phyloP scores from a whole-genome alignment of 2,888 invertebrate species.

The Invenusta paracnida region DNA sequence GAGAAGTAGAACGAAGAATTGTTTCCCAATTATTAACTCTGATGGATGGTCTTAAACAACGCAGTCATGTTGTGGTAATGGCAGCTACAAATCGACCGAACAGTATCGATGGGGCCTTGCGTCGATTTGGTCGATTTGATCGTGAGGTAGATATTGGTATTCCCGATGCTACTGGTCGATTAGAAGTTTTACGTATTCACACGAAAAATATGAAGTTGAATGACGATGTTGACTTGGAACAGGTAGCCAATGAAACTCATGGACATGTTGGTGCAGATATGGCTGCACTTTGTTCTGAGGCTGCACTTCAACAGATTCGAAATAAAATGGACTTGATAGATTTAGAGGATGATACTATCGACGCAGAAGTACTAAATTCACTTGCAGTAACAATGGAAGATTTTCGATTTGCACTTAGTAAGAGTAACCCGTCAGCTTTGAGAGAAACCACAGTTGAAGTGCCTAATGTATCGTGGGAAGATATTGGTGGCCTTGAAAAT shows the following conservation, averaged over 20 bases:
- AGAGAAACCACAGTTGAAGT: slow-evolving; percentile 98
- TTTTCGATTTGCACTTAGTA: slow-evolving; percentile 91
- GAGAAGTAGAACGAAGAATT: slow-evolving; percentile 90
- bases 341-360: slow-evolving; percentile 96
- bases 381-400: slow-evolving; percentile 98
- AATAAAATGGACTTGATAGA: slow-evolving; percentile 99
- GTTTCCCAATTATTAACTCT: slow-evolving; percentile 93
- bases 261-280: slow-evolving; percentile 98
- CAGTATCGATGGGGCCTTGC: slow-evolving; percentile 91
- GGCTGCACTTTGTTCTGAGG: slow-evolving; percentile 96
- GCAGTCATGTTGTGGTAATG: slow-evolving; percentile 97
- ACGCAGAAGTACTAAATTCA: slow-evolving; percentile 92
- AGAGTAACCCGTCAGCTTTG: slow-evolving; percentile 94
- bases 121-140: slow-evolving; percentile 96
- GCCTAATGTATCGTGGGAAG: slow-evolving; percentile 92
- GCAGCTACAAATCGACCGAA: slow-evolving; percentile 98
- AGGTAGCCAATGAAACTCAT: slow-evolving; percentile 81
- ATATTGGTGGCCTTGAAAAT: slow-evolving; percentile 90
- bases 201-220: slow-evolving; percentile 99
- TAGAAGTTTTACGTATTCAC: slow-evolving; percentile 95
- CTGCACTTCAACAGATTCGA: slow-evolving; percentile 95
- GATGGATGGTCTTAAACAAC: slow-evolving; percentile 99
- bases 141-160: slow-evolving; percentile 99
- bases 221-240: slow-evolving; percentile 95
- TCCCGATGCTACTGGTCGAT: slow-evolving; percentile 92